Evolutionary conservation across 2,113 vertebrate genomes (phyloP), one percentile per base, ranked within the genome.

Genomic region (Cichladusa arquata): DNA sequence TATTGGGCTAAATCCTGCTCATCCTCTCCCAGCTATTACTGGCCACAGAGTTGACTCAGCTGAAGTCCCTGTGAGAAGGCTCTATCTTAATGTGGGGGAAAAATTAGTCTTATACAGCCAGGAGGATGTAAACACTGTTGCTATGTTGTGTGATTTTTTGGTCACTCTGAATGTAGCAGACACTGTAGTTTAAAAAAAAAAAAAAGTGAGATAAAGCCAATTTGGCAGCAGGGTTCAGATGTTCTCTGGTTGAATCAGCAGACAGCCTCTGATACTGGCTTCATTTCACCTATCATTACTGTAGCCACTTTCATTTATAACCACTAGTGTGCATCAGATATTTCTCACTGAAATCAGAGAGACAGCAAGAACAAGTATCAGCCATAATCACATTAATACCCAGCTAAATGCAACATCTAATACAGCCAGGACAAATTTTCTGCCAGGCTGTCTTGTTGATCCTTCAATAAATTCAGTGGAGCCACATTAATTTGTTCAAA

Each of bases 1-100:
- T 24, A 29, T 0, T 45, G 61, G n/a, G 19, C 11, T 72, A 61
- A 73, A 61, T 36, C 42, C 60, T 61, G 31, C 34, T 70, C 14
- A 33, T 60, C 34, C 47, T 58, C 19, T 33, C 31, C 8, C 20
- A n/a, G 19, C 23, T 51, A 1, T n/a, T 70, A 57, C 2, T 28
- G 45, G 11, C 19, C 8, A 22, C 47, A 10, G 4, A 19, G 33
- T 14, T 0, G 0, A 16, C 58, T 84, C 1, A 0, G 16, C 11
- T 64, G 38, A 50, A 78, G 56, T 88, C 9, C 7, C n/a, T 42
- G 5, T 19, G 6, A 26, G 6, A 81, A 65, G 36, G 19, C 6
- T 7, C 42, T 84, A 13, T 56, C 33, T 60, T 65, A 45, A 81
- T 33, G 13, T 18, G 29, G 13, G 18, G 10, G 12, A 29, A 64